These are phyloP conservation scores for Thyatira batis DNA, from an alignment of 2,888 invertebrate genomes.

Conservation along the genomic window DNA sequence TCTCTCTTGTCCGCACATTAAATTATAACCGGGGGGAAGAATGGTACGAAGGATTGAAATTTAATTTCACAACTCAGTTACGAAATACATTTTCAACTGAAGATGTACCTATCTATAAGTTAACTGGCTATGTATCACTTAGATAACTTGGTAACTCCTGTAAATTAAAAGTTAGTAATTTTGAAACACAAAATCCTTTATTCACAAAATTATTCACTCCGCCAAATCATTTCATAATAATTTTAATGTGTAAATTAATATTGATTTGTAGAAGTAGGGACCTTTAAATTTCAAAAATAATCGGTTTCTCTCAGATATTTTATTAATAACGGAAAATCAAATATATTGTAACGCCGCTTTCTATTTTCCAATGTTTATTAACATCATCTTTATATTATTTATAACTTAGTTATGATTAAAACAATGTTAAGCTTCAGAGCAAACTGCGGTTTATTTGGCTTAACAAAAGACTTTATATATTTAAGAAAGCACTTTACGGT, in stretches of 20 bases:
- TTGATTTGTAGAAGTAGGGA: no score
- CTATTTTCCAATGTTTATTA: no score
- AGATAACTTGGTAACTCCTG: neutral
- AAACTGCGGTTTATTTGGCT: slow-evolving; percentile 44
- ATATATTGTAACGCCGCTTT: no score
- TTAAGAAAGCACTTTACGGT: slow-evolving; percentile 59
- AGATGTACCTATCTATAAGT: no score
- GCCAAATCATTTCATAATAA: neutral
- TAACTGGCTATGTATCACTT: slow-evolving; percentile 16
- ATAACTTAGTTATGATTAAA: slow-evolving; percentile 18
- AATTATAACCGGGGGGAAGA: slow-evolving; percentile 71
- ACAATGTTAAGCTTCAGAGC: slow-evolving; percentile 37
- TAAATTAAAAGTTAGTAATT: neutral
- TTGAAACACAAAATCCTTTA: slow-evolving; percentile 5
- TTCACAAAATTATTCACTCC: neutral
- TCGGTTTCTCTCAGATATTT: no score
- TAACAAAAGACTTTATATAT: slow-evolving; percentile 63
- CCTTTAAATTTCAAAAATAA: no score
- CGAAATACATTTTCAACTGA: slow-evolving; percentile 29
- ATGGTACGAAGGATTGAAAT: slow-evolving; percentile 59
- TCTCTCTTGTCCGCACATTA: slow-evolving; percentile 72
- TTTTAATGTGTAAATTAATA: neutral
- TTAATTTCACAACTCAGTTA: slow-evolving; percentile 54
- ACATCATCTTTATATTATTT: neutral
- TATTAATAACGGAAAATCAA: no score